Evolutionary conservation across 2,113 vertebrate genomes (phyloP), one percentile per base, ranked within the genome.

Genomic region (Hippocampus barbouri): DNA sequence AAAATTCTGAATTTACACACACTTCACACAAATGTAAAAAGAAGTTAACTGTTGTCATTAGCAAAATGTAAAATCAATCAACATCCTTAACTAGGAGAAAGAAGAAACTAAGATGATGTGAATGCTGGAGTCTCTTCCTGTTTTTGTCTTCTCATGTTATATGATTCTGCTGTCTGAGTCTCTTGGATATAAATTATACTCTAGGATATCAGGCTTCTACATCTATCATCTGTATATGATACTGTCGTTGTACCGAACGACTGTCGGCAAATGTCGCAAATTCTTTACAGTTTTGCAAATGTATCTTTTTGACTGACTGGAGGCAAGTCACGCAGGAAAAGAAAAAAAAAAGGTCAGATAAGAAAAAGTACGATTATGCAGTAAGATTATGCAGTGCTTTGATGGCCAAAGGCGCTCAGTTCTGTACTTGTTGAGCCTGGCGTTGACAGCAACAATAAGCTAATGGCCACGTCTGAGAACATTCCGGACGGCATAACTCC

Each of bases 381-480:
- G n/a, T n/a, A 73, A 67, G 82, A 79, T 74, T 64, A 21, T 7
- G 59, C 71, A 21, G 66, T 67, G 73, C 84, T 87, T 82, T 86
- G 85, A 88, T 83, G 86, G 80, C 76, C 79, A 75, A 82, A 82
- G 43, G 62, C 82, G 73, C 78, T 66, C 75, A 40, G 79, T 72
- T 77, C 51, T 66, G 43, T 77, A 69, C 81, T 83, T 77, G 83
- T 34, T 84, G 83, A 80, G 76, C 67, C 73, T 66, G 80, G 3
- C 47, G 74, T 83, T 89, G 85, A 89, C 85, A 85, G 86, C 68
- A 77, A 78, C 74, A 78, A 72, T 60, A 64, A 84, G 78, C 77
- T 87, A 87, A 87, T 88, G 83, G 83, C 85, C 88, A 86, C 83
- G 80, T 87, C 79, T 82, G 77, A 61, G 25, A 47, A 68, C 76